Evolutionary conservation across 1,140 invertebrate genomes (phyloP), one percentile per base, ranked within the genome.

Genomic region (Branchinecta lynchi): DNA sequence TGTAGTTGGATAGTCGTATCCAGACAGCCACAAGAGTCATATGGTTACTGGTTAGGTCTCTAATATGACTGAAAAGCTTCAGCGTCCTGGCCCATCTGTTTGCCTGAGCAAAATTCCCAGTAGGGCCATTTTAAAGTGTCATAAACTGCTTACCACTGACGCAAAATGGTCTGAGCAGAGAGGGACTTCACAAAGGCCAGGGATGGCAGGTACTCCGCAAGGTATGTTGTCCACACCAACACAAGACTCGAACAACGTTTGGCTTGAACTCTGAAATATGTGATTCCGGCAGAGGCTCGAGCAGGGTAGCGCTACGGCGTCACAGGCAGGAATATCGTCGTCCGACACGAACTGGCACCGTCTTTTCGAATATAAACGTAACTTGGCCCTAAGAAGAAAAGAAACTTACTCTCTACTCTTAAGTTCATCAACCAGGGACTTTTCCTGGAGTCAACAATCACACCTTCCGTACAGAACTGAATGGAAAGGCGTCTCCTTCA

Each of bases 231-330:
- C 51, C 12, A 60, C 51, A 20, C 51, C 51, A 60, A 60, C 51
- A 60, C 51, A 60, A 2, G 51, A 87, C 72, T 88, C 86, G 79
- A 93, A 95, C 66, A 95, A 80, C 72, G 89, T 83, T 78, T 96
- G 92, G 73, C 92, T 89, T 44, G 86, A 83, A 77, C 92, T 92
- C 72, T 87, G 83, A 80, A 92, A 90, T 70, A 95, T 90, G 79
- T 96, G 93, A 69, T 85, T 80, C 17, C 86, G 79, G 77, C 92
- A 95, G 76, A 93, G 88, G 32, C 88, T 85, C 0, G 87, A 86
- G 75, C 88, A 91, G 0, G 92, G 90, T 74, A 95, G 77, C n/a
- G 87, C 87, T 15, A 60, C 51, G 17, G 51, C 51, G 17, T 60
- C 51, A 60, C 51, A 60, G 12, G 51, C 51, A 15, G 51, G 51